These are phyloP conservation scores for Scolopax bukidnonensis DNA, from an alignment of 2,797 vertebrate species.

Conservation along the genomic window DNA sequence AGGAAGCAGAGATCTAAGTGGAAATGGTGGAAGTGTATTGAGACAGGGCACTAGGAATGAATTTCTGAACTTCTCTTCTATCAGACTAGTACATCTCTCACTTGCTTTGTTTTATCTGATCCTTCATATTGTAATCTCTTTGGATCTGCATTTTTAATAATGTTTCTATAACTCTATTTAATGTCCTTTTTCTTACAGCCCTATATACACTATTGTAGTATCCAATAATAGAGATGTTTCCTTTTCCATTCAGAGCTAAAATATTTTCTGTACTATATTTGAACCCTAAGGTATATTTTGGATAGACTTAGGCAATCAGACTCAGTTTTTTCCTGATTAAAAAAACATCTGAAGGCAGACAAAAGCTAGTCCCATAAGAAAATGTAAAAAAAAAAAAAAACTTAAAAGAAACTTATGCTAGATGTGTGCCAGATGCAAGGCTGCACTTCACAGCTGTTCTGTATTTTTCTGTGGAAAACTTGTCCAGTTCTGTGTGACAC, in stretches of 20 bases:
- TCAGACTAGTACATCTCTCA: neutral
- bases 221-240: neutral
- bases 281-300: neutral
- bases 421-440: neutral
- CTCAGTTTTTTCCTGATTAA: neutral
- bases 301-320: neutral
- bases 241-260: neutral
- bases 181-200: neutral
- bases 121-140: neutral
- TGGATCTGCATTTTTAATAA: neutral
- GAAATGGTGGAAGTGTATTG: accelerated
- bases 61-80: neutral
- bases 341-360: neutral
- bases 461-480: neutral
- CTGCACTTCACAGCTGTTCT: neutral
- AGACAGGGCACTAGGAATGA: neutral
- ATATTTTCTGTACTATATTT: neutral
- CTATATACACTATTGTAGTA: neutral
- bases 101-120: neutral
- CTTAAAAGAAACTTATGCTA: neutral
- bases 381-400: neutral
- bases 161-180: neutral
- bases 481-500: neutral
- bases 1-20: neutral
- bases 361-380: neutral